These are phyloP conservation scores for Hartigia nigra DNA, from an alignment of 2,888 invertebrate species.

Conservation along the genomic window DNA sequence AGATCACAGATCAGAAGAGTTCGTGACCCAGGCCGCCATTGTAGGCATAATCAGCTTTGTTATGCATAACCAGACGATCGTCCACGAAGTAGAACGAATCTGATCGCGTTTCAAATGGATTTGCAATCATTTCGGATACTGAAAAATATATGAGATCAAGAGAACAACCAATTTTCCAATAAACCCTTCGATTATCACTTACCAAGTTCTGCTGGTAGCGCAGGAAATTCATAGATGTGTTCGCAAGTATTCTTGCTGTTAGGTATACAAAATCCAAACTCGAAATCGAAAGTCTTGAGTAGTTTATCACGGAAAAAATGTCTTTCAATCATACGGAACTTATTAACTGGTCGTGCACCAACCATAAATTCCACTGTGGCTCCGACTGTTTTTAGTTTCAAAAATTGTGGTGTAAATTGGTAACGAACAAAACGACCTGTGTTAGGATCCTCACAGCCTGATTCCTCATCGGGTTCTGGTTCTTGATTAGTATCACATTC, in stretches of 20 bases:
- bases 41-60: constrained; percentile 99
- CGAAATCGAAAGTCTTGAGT: constrained; percentile 98
- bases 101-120: constrained; percentile 96
- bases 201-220: constrained; percentile 87
- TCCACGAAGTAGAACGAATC: constrained; percentile 99
- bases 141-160: constrained; percentile 59
- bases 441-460: constrained; percentile 81
- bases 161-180: neutral
- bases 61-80: constrained; percentile 97
- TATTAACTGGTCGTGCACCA: constrained; percentile 90
- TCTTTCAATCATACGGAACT: constrained; percentile 98
- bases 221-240: constrained; percentile 98
- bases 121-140: constrained; percentile 97
- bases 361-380: constrained; percentile 98
- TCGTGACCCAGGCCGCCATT: constrained; percentile 76
- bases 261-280: constrained; percentile 99
- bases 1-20: constrained; percentile 34
- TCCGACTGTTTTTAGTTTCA: constrained; percentile 95
- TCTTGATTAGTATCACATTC: constrained; percentile 37
- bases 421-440: constrained; percentile 98
- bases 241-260: constrained; percentile 98
- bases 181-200: constrained; percentile 59
- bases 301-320: constrained; percentile 95
- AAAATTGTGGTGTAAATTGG: constrained; percentile 97
- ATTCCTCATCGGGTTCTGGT: constrained; percentile 59